Percentiles rank a stretch among this genome's conserved stretches.
These are phyloP conservation scores for Panagrolaimus sp. DNA, from an alignment of 1,140 invertebrate species.

Conservation along the genomic window DNA sequence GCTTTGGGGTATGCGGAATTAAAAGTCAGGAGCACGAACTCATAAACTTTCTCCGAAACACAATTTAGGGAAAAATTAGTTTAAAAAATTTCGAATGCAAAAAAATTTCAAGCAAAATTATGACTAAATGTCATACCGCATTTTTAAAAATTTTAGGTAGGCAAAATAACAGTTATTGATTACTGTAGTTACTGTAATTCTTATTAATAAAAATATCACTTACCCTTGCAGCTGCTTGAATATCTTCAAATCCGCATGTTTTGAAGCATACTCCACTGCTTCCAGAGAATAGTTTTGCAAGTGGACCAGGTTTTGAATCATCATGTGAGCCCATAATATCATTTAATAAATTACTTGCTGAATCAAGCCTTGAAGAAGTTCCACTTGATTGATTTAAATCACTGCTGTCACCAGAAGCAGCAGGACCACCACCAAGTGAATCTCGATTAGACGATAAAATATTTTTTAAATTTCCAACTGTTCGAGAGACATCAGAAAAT, in stretches of 20 bases:
- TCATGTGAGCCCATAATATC: not conserved
- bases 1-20: too few species aligned
- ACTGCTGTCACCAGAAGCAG: not conserved
- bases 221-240: constrained; percentile 53
- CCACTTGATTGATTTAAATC: not conserved
- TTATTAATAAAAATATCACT: constrained; percentile 15
- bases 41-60: too few species aligned
- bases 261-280: constrained; percentile 48
- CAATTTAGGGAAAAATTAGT: too few species aligned
- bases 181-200: not conserved
- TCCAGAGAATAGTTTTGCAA: constrained; percentile 20
- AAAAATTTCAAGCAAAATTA: too few species aligned
- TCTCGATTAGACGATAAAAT: constrained; percentile 4
- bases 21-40: too few species aligned
- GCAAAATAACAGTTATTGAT: too few species aligned
- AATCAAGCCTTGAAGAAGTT: not conserved
- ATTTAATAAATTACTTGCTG: constrained; percentile 39
- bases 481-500: constrained; percentile 17
- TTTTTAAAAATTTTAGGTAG: too few species aligned
- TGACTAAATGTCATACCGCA: too few species aligned
- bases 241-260: constrained; percentile 57
- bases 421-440: not conserved
- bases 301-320: not conserved
- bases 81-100: too few species aligned
- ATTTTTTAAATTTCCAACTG: constrained; percentile 13